Evolutionary conservation across 1,140 invertebrate species (phyloP).

Genomic region (Calosoma granatense): DNA sequence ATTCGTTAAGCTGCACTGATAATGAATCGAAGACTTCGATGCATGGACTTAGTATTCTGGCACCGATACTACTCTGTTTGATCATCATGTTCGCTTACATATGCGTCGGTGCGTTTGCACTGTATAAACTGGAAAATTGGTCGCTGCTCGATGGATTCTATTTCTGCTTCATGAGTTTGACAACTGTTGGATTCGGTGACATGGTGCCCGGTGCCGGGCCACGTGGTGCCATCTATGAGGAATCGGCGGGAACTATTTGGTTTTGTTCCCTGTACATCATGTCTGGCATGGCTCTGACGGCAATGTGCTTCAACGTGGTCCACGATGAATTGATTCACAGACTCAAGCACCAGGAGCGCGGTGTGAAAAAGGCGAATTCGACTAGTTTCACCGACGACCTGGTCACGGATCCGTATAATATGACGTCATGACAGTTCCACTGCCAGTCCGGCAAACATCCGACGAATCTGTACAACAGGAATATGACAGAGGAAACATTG

Average conservation of each 20-base stretch:
- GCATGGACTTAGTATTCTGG: slow-evolving; percentile 62
- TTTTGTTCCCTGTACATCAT: slow-evolving; percentile 93
- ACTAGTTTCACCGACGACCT: slow-evolving; percentile 42
- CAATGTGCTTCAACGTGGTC: slow-evolving; percentile 96
- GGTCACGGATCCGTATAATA: slow-evolving; percentile 42
- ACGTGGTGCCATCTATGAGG: slow-evolving; percentile 35
- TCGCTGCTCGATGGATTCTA: slow-evolving; percentile 83
- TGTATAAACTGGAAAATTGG: slow-evolving; percentile 80
- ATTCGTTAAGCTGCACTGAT: slow-evolving; percentile 58
- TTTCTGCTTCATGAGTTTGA: slow-evolving; percentile 89
- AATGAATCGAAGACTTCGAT: slow-evolving; percentile 63
- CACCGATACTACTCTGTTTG: slow-evolving; percentile 65
- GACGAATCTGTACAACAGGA: slow-evolving; percentile 46
- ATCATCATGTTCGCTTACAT: slow-evolving; percentile 76
- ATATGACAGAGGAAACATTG: slow-evolving; percentile 53
- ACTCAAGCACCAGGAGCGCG: slow-evolving; percentile 45
- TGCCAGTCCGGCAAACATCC: slow-evolving; percentile 30
- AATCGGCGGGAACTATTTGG: slow-evolving; percentile 63
- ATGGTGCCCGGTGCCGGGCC: slow-evolving; percentile 70
- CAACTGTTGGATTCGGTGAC: slow-evolving; percentile 87
- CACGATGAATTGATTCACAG: slow-evolving; percentile 85
- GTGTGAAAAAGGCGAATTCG: slow-evolving; percentile 34
- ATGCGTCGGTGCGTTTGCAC: slow-evolving; percentile 74
- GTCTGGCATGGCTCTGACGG: slow-evolving; percentile 90
- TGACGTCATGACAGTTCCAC: slow-evolving; percentile 57